Evolutionary conservation across 2,797 vertebrate genomes (phyloP).

Genomic region (Trachops cirrhosus): DNA sequence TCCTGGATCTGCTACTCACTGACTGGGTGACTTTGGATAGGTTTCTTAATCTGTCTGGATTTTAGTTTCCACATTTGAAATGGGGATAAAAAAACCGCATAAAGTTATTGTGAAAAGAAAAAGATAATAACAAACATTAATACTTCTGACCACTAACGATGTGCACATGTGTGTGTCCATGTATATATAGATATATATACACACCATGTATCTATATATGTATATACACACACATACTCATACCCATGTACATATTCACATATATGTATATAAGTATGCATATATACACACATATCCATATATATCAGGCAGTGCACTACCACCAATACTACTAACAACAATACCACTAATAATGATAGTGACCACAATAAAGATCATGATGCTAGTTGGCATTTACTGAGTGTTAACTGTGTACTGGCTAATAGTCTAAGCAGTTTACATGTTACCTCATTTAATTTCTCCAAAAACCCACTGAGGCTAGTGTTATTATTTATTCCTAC

Average conservation of each 20-base stretch:
- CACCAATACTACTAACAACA: neutral
- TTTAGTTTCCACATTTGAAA: neutral
- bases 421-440: neutral
- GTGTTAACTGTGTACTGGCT: neutral
- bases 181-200: neutral
- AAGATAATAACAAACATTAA: neutral
- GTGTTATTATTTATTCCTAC: neutral
- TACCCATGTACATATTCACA: neutral
- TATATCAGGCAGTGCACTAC: neutral
- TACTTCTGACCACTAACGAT: neutral
- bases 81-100: neutral
- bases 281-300: neutral
- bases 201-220: neutral
- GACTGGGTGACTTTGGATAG: neutral
- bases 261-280: neutral
- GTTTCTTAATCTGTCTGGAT: neutral
- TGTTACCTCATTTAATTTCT: neutral
- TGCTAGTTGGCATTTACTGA: neutral
- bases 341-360: neutral
- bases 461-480: neutral
- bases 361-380: neutral
- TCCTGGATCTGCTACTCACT: neutral
- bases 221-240: neutral
- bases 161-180: neutral
- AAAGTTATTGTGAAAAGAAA: neutral